Evolutionary conservation across 2,113 vertebrate species (phyloP).

Genomic region (Psilopogon haemacephalus): DNA sequence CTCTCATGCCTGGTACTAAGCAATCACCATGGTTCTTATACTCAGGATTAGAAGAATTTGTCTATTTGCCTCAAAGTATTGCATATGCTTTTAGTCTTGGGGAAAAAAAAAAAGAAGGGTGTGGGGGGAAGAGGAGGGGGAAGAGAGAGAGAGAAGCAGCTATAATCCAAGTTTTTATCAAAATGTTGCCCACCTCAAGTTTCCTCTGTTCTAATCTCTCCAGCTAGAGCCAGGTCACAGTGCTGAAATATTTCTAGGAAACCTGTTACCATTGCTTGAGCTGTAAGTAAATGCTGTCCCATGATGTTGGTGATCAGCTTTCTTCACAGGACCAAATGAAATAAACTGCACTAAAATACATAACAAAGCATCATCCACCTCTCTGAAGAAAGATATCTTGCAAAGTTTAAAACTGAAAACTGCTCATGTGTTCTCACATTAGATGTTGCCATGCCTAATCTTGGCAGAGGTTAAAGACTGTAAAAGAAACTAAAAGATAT

Average conservation of each 20-base stretch:
- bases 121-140: too few species aligned
- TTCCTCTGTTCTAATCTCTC: background rate
- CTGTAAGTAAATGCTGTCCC: background rate
- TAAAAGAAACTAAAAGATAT: background rate
- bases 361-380: background rate
- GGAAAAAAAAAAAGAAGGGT: too few species aligned
- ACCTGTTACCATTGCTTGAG: background rate
- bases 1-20: background rate
- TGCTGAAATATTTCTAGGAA: background rate
- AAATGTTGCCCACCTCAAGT: background rate
- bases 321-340: background rate
- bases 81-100: fast-evolving
- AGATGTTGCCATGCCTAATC: background rate
- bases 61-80: background rate
- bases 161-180: background rate
- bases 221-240: fast-evolving
- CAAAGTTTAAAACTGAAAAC: background rate
- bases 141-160: too few species aligned
- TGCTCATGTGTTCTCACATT: background rate
- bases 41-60: background rate
- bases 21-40: background rate
- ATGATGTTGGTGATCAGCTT: background rate
- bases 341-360: background rate
- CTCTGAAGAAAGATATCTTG: background rate
- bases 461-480: background rate